Conservation (phyloP, 2,888 invertebrate species). For the Oasisia sp. region DNA sequence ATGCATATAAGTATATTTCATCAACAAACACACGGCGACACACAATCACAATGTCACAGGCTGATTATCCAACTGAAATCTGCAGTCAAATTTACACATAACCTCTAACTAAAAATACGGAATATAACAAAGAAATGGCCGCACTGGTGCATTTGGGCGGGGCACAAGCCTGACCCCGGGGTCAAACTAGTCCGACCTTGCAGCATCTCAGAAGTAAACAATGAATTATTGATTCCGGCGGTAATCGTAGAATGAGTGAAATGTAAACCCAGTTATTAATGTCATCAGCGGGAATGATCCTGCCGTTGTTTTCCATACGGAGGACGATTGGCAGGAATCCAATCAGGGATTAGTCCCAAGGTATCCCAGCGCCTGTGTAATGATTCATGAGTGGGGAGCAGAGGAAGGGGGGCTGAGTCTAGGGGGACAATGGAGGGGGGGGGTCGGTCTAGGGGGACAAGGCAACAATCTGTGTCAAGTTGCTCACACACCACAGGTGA, state of each 20-base stretch:
- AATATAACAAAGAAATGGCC: background rate
- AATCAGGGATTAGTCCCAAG: background rate
- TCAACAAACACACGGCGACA: no score
- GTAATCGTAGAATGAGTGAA: background rate
- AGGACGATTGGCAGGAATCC: background rate
- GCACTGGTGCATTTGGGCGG: background rate
- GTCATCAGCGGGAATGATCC: background rate
- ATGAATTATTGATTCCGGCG: background rate
- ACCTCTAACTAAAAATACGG: no score
- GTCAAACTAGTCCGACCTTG: background rate
- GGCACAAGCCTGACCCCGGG: background rate
- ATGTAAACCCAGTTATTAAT: background rate
- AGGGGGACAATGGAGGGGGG: background rate
- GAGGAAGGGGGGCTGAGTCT: background rate
- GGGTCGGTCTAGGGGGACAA: background rate
- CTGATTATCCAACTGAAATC: no score
- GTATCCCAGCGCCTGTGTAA: background rate
- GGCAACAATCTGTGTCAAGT: background rate
- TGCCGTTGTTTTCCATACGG: background rate
- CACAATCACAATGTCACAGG: no score
- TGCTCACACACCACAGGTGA: background rate
- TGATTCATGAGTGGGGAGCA: background rate
- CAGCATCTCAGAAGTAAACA: background rate
- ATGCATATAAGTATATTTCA: no score
- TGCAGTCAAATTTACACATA: no score